Percentiles rank a stretch among this genome's conserved stretches.
Conservation (phyloP, 2,888 invertebrate species). For the Cryptocephalus moraei region DNA sequence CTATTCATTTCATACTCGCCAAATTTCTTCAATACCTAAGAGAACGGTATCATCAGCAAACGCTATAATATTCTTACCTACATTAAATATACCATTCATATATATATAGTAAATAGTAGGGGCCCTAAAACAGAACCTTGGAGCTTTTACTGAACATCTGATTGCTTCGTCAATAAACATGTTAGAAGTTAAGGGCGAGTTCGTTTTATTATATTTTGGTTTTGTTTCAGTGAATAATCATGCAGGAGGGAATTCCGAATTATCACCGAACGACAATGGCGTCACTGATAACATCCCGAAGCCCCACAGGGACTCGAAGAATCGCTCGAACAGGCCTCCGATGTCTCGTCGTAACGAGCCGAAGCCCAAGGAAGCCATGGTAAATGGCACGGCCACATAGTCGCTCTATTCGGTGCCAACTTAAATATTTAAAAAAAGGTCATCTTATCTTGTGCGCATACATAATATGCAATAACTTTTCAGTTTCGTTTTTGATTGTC, state of each 20-base stretch:
- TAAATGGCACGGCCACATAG: constrained; percentile 54
- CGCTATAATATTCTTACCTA: too few relatives aligned
- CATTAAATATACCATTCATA: too few relatives aligned
- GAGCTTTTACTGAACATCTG: too few relatives aligned
- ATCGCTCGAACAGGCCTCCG: constrained; percentile 29
- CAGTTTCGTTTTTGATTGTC: constrained; percentile 19
- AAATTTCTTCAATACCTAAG: too few relatives aligned
- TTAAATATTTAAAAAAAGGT: not conserved
- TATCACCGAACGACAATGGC: constrained; percentile 9
- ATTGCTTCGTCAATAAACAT: too few relatives aligned
- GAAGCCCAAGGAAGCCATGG: constrained; percentile 53
- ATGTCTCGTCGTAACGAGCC: constrained; percentile 33
- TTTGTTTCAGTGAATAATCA: constrained; percentile 22
- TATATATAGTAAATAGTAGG: too few relatives aligned
- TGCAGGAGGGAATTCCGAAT: constrained; percentile 5
- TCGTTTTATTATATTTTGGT: not conserved
- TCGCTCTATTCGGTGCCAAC: not conserved
- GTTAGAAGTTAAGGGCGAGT: too few relatives aligned
- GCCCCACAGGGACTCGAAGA: constrained; percentile 31
- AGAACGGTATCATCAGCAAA: too few relatives aligned
- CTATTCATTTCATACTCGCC: too few relatives aligned
- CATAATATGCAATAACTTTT: constrained; percentile 15
- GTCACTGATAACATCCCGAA: constrained; percentile 9
- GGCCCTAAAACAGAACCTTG: too few relatives aligned
- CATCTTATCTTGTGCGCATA: constrained; percentile 17